phyloP scores from a whole-genome alignment of 2,888 invertebrate species.

The Leptinotarsa juncta region DNA sequence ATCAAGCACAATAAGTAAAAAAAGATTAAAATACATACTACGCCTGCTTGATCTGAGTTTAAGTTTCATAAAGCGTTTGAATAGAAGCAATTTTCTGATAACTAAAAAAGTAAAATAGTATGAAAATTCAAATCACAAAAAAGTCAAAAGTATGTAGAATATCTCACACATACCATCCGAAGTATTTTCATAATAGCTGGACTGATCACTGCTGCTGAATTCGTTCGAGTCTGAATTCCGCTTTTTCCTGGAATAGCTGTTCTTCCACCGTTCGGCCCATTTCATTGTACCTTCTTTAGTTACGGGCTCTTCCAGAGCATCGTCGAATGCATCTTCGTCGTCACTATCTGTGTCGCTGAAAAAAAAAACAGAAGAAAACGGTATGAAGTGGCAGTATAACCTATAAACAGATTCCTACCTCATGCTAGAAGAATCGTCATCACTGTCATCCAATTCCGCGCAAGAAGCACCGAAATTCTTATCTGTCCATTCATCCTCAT shows the following conservation, averaged over 20 bases:
- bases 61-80: conserved; percentile 40
- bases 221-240: conserved; percentile 62
- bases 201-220: conserved; percentile 63
- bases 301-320: conserved; percentile 74
- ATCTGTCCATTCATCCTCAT: conserved; percentile 96
- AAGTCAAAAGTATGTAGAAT: not conserved
- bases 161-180: conserved; percentile 63
- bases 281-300: conserved; percentile 77
- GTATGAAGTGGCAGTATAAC: not conserved
- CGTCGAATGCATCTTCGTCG: conserved; percentile 76
- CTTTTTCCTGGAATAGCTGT: conserved; percentile 65
- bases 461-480: conserved; percentile 88
- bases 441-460: conserved; percentile 70
- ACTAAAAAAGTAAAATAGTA: conserved; percentile 31
- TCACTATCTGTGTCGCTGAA: conserved; percentile 72
- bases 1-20: not conserved
- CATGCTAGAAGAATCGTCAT: conserved; percentile 72
- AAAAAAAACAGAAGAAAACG: conserved; percentile 9
- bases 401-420: conserved; percentile 60
- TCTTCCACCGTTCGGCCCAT: conserved; percentile 77
- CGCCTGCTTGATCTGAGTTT: conserved; percentile 34
- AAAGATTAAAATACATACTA: conserved; percentile 38
- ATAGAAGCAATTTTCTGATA: conserved; percentile 41
- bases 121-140: not conserved
- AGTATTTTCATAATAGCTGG: conserved; percentile 67